A percentile compares a stretch with the other conserved stretches of the same genome.
phyloP scores from a whole-genome alignment of 2,113 vertebrate genomes.

The Poecile atricapillus region DNA sequence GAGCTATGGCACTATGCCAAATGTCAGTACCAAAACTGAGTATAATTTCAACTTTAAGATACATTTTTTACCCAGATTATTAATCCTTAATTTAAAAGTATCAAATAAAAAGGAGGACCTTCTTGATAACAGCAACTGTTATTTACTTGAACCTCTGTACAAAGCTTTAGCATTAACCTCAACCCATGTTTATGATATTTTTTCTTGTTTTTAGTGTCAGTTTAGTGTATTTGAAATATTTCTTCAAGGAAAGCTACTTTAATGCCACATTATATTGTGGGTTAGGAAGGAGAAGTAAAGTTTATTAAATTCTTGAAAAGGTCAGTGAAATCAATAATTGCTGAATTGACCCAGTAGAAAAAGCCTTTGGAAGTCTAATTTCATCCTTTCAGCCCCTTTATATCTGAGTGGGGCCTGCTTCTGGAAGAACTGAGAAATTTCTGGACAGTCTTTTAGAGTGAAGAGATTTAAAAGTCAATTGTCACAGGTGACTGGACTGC shows the following conservation, averaged over 20 bases:
- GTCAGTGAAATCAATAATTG: not conserved
- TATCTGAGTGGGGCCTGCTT: not conserved
- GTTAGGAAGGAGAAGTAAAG: not conserved
- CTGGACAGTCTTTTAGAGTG: not conserved
- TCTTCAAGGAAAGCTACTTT: not conserved
- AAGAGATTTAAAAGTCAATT: not conserved
- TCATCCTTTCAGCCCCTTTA: not conserved
- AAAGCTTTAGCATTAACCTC: not conserved
- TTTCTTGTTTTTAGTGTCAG: not conserved
- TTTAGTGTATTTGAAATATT: not conserved
- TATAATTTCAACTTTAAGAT: not conserved
- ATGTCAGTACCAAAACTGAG: not conserved
- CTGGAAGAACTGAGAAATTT: not conserved
- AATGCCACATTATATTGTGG: not conserved
- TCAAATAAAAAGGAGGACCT: not conserved
- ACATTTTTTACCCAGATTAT: not conserved
- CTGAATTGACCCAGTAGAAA: not conserved
- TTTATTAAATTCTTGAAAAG: not conserved
- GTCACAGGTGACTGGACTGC: accelerated
- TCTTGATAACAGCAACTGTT: not conserved
- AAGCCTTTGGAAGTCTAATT: not conserved
- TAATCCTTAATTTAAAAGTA: not conserved
- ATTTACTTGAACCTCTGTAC: not conserved
- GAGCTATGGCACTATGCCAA: not conserved
- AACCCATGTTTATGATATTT: not conserved